A percentile compares a stretch with the other conserved stretches of the same genome.
These are phyloP conservation scores for Ophonus ardosiacus DNA, from an alignment of 2,888 invertebrate species.

Conservation along the genomic window DNA sequence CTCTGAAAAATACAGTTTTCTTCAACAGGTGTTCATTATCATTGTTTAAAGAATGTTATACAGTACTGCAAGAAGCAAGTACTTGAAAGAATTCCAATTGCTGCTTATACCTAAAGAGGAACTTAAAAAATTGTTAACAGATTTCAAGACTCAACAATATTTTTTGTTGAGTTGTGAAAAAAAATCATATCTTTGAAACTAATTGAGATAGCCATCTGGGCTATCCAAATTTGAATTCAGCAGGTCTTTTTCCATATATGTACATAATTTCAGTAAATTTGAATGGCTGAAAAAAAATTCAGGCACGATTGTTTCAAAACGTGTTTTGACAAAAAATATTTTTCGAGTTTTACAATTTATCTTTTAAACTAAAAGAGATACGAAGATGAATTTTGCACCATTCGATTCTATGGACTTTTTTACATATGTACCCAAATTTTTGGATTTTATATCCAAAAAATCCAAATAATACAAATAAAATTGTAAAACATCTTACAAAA, in stretches of 20 bases:
- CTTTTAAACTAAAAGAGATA: background rate
- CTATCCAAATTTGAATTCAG: background rate
- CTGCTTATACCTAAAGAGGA: background rate
- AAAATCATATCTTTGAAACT: background rate
- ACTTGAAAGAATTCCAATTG: background rate
- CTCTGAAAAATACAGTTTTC: background rate
- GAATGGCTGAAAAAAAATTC: too few relatives aligned
- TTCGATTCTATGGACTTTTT: too few relatives aligned
- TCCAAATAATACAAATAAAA: too few relatives aligned
- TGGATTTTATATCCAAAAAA: too few relatives aligned
- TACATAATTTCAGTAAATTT: too few relatives aligned
- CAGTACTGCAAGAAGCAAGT: background rate
- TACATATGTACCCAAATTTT: too few relatives aligned
- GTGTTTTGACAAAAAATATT: too few relatives aligned
- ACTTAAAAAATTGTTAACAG: too few relatives aligned
- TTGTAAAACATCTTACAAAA: too few relatives aligned
- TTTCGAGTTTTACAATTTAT: background rate
- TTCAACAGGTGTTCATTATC: background rate
- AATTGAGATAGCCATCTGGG: background rate
- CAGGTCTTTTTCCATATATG: too few relatives aligned
- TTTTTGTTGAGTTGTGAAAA: background rate
- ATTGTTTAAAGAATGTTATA: background rate
- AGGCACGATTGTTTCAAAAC: too few relatives aligned
- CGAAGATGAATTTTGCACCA: background rate
- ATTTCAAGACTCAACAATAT: too few relatives aligned